Percentiles rank a stretch among this genome's conserved stretches.
phyloP scores from a whole-genome alignment of 2,113 vertebrate genomes.

The Craseonycteris thonglongyai region DNA sequence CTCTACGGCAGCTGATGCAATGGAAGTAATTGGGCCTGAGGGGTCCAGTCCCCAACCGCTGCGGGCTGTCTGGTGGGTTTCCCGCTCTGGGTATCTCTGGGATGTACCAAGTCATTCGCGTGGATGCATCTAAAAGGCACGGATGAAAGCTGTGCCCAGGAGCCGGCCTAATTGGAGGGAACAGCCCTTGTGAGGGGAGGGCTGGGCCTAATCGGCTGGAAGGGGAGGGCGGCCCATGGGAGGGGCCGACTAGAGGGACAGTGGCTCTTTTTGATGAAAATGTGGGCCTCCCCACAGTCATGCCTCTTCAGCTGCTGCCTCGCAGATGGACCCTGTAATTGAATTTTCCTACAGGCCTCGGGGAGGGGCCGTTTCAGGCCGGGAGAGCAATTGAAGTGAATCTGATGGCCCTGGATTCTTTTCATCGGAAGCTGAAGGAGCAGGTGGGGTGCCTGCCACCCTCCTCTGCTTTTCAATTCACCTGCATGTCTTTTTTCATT shows the following conservation, averaged over 20 bases:
- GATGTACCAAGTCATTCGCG: slow-evolving; percentile 52
- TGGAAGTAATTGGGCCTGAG: slow-evolving; percentile 58
- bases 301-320: slow-evolving; percentile 82
- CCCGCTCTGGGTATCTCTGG: slow-evolving; percentile 32
- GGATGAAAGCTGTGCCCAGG: slow-evolving; percentile 72
- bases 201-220: slow-evolving; percentile 50
- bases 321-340: slow-evolving; percentile 86
- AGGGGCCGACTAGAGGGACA: slow-evolving; percentile 5
- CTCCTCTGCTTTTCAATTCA: neutral
- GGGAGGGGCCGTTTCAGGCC: slow-evolving; percentile 82
- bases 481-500: neutral
- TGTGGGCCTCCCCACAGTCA: slow-evolving; percentile 76
- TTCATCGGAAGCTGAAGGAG: slow-evolving; percentile 64
- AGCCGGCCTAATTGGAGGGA: slow-evolving; percentile 76
- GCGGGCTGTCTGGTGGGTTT: neutral
- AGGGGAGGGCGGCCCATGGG: slow-evolving; percentile 23
- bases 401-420: slow-evolving; percentile 76
- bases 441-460: slow-evolving; percentile 57
- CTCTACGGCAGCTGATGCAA: slow-evolving; percentile 46
- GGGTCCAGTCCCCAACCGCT: slow-evolving; percentile 56
- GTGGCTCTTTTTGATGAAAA: slow-evolving; percentile 80
- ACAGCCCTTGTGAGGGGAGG: slow-evolving; percentile 70
- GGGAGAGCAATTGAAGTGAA: slow-evolving; percentile 83
- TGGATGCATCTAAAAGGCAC: slow-evolving; percentile 70
- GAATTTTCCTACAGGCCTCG: slow-evolving; percentile 83